Evolutionary conservation across 2,888 invertebrate genomes (phyloP), one percentile per base, ranked within the genome.

Genomic region (Anticlea derivata): DNA sequence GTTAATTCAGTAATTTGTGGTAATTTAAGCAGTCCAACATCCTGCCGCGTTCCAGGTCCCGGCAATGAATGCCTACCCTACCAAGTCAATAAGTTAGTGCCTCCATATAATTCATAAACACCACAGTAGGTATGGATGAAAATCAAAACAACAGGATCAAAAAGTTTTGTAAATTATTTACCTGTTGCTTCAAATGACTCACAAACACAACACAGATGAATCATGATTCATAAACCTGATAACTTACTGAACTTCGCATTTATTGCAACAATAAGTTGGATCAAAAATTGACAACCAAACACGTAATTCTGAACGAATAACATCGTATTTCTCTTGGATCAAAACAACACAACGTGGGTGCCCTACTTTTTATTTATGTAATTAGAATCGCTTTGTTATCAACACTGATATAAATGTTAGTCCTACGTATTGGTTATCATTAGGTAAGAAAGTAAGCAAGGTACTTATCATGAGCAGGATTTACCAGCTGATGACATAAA

Each of bases 261-360:
- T 26, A 41, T 10, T 26, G n/a, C 12, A 20, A 31, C 13, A 10
- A 33, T 17, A 23, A 51, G n/a, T 13, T 41, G 26, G n/a, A 41
- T 24, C 27, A 47, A 27, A 27, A 37, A 24, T 13, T 13, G 12
- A 37, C 35, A 37, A 17, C 13, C 11, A 11, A 37, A 31, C 12
- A 48, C 11, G n/a, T 37, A 30, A 22, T 37, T 43, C 11, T 43
- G 30, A 23, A 49, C 20, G 2, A 49, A 43, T 20, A 41, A 30
- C 29, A 37, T 49, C 8, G 17, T 20, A 4, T 23, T 22, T 23
- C 10, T 31, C 20, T 13, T 5, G 24, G 5, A 20, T 1, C 5
- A 17, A 20, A 35, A 1, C 7, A 27, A 31, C 3, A 30, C 3
- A 26, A 34, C 13, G 23, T 13, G 27, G n/a, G 2, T 11, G 7